A percentile compares a stretch with the other conserved stretches of the same genome.
phyloP scores from a whole-genome alignment of 2,113 vertebrate species.

The Enhydra lutris region DNA sequence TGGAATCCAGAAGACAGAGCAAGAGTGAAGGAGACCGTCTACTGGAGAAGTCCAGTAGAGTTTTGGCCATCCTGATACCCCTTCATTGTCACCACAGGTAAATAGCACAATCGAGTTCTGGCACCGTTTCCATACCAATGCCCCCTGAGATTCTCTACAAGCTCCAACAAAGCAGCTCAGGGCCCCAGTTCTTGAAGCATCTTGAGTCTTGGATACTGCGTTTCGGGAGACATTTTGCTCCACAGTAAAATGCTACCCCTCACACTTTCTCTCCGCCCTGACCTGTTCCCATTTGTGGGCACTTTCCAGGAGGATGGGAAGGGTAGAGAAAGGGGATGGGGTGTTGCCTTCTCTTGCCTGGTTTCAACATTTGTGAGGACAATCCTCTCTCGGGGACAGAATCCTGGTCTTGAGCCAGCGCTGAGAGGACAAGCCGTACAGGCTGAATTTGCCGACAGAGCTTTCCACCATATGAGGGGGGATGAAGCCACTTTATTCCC shows the following conservation, averaged over 20 bases:
- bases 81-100: neutral
- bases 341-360: neutral
- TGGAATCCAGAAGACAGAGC: neutral
- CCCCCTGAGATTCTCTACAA: neutral
- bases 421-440: neutral
- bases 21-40: neutral
- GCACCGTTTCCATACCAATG: neutral
- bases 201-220: neutral
- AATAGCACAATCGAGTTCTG: neutral
- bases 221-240: neutral
- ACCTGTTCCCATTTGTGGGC: neutral
- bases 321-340: neutral
- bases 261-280: fast-evolving
- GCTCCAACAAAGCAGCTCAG: neutral
- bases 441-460: neutral
- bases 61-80: neutral
- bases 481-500: neutral
- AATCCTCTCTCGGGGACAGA: neutral
- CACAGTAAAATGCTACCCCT: neutral
- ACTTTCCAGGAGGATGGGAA: neutral
- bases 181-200: neutral
- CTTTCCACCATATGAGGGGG: neutral
- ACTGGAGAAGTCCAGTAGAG: too few species aligned
- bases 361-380: neutral
- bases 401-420: neutral